Evolutionary conservation across 2,888 invertebrate species (phyloP).

Genomic region (Sclerodermus sp.): DNA sequence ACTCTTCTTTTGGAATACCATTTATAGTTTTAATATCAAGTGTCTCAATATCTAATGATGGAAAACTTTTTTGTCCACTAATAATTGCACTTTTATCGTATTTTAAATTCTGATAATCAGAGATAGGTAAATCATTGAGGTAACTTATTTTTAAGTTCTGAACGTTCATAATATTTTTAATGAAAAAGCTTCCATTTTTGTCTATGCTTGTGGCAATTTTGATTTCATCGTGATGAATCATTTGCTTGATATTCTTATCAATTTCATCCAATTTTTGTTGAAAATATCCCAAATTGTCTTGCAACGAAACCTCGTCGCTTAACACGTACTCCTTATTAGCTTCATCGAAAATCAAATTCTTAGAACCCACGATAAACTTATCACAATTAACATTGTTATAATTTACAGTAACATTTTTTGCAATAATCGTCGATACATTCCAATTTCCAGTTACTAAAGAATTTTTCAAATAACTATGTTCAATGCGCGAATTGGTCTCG

Average conservation of each 20-base stretch:
- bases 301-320: background rate
- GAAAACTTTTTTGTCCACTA: constrained; percentile 29
- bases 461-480: constrained; percentile 30
- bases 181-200: constrained; percentile 46
- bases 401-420: background rate
- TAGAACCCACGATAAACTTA: too few species aligned
- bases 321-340: too few species aligned
- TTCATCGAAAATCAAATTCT: too few species aligned
- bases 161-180: constrained; percentile 40
- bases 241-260: constrained; percentile 13
- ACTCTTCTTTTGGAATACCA: constrained; percentile 36
- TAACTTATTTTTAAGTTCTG: constrained; percentile 36
- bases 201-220: constrained; percentile 25
- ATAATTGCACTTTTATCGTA: constrained; percentile 25
- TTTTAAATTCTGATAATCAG: constrained; percentile 41
- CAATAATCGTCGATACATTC: too few species aligned
- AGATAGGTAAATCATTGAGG: constrained; percentile 43
- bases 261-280: constrained; percentile 22
- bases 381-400: too few species aligned
- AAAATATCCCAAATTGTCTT: constrained; percentile 11
- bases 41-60: constrained; percentile 33
- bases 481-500: constrained; percentile 23
- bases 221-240: background rate
- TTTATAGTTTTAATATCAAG: constrained; percentile 43
- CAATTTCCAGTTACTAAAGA: constrained; percentile 22